Conservation (phyloP, 1,140 invertebrate species). For the Drosophila pseudoananassae region DNA sequence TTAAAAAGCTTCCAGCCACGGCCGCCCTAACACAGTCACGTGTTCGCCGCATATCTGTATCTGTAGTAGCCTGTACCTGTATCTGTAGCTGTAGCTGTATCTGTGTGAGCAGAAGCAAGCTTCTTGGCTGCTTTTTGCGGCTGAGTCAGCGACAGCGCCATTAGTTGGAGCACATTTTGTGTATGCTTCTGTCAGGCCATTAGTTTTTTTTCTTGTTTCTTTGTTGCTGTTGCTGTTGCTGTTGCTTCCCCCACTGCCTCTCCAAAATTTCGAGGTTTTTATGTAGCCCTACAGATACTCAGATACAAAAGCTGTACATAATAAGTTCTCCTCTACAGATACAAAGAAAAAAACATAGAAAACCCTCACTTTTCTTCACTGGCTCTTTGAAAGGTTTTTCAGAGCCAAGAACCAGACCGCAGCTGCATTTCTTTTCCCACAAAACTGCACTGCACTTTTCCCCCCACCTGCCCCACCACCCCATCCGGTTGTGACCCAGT, state of each 20-base stretch:
- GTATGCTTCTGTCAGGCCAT: slow-evolving; percentile 48
- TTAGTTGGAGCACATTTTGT: slow-evolving; percentile 74
- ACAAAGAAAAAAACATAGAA: neutral
- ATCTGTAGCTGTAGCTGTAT: slow-evolving; percentile 36
- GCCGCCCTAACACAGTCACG: slow-evolving; percentile 57
- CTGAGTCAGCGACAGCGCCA: slow-evolving; percentile 76
- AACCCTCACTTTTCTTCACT: neutral
- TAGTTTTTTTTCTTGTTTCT: slow-evolving; percentile 41
- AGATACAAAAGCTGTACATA: slow-evolving; percentile 15
- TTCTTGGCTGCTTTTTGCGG: slow-evolving; percentile 40
- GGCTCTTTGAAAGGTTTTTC: slow-evolving; percentile 30
- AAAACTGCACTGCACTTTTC: slow-evolving; percentile 40
- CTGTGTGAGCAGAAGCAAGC: slow-evolving; percentile 27
- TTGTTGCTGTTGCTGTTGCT: too few species aligned
- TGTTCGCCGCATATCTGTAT: slow-evolving; percentile 31
- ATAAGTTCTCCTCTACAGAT: neutral
- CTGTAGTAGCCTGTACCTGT: slow-evolving; percentile 11
- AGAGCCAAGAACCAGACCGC: slow-evolving; percentile 58
- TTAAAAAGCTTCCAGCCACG: slow-evolving; percentile 65
- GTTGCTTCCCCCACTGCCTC: slow-evolving; percentile 13
- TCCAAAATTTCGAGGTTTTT: slow-evolving; percentile 14
- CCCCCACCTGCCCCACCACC: slow-evolving; percentile 3
- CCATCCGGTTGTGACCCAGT: slow-evolving; percentile 55
- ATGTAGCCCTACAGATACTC: slow-evolving; percentile 36
- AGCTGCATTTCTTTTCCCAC: slow-evolving; percentile 65